Percentiles rank a stretch among this genome's conserved stretches.
Conservation (phyloP, 2,797 vertebrate species). For the Micropoecilia bifurca region DNA sequence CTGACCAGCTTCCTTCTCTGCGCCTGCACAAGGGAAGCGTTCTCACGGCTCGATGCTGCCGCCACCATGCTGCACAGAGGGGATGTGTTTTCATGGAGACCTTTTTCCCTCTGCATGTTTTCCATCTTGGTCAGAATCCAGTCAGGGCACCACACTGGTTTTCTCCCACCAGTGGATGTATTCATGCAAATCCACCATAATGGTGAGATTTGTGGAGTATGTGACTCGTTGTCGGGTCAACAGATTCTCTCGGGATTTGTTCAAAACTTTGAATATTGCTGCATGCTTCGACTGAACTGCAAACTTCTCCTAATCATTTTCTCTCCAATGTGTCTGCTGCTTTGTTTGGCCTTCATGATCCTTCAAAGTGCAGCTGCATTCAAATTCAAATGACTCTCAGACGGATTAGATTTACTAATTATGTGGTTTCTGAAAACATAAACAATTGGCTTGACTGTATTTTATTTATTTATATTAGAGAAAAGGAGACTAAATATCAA, state of each 20-base stretch:
- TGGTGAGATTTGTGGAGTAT: background rate
- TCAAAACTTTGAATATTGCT: background rate
- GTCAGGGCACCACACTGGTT: background rate
- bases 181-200: background rate
- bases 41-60: background rate
- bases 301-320: background rate
- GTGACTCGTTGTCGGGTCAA: background rate
- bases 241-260: background rate
- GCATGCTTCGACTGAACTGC: background rate
- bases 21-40: background rate
- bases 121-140: background rate
- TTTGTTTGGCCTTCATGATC: background rate
- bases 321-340: background rate
- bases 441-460: background rate
- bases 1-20: background rate
- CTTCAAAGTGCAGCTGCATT: background rate
- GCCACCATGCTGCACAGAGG: background rate
- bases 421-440: background rate
- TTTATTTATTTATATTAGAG: background rate
- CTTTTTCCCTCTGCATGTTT: background rate
- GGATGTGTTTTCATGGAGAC: background rate
- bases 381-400: background rate
- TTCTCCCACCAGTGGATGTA: background rate
- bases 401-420: background rate
- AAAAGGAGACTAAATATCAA: background rate